These are phyloP conservation scores for Zophobas atratus DNA, from an alignment of 1,140 invertebrate species.

Conservation along the genomic window DNA sequence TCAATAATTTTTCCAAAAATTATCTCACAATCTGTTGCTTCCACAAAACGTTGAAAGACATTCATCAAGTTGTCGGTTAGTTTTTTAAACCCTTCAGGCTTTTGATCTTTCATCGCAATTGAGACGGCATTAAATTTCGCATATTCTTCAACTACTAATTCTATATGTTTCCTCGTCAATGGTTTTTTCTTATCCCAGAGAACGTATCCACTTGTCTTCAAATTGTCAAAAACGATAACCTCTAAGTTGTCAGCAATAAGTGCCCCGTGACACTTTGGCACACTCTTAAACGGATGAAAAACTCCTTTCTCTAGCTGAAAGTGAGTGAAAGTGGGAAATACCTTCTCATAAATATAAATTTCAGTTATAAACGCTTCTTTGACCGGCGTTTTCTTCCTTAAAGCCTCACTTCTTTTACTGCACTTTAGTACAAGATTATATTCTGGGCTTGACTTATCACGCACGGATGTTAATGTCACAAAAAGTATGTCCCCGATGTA, in stretches of 20 bases:
- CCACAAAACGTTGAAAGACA: conserved; percentile 63
- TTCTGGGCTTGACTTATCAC: background rate
- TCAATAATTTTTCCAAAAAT: conserved; percentile 21
- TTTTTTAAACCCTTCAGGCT: conserved; percentile 60
- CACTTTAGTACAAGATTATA: conserved; percentile 1
- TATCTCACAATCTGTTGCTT: conserved; percentile 9
- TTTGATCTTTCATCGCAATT: conserved; percentile 67
- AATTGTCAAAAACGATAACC: conserved; percentile 72
- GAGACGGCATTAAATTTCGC: conserved; percentile 71
- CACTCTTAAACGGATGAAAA: conserved; percentile 1
- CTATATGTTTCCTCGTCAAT: conserved; percentile 68
- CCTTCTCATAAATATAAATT: too few relatives aligned
- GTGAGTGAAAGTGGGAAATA: too few relatives aligned
- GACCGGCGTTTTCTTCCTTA: conserved; percentile 21
- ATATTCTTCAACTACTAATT: conserved; percentile 68
- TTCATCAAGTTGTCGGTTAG: background rate
- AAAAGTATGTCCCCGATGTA: background rate
- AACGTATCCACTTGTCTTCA: conserved; percentile 67
- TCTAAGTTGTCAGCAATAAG: conserved; percentile 65
- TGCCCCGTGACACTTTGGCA: conserved; percentile 66
- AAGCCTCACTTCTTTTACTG: background rate
- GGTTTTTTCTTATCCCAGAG: conserved; percentile 69
- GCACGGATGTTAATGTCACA: background rate
- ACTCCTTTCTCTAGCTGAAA: too few relatives aligned
- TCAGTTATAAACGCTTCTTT: background rate